Conservation (phyloP, 2,113 vertebrate genomes). For the Xiphorhynchus elegans region DNA sequence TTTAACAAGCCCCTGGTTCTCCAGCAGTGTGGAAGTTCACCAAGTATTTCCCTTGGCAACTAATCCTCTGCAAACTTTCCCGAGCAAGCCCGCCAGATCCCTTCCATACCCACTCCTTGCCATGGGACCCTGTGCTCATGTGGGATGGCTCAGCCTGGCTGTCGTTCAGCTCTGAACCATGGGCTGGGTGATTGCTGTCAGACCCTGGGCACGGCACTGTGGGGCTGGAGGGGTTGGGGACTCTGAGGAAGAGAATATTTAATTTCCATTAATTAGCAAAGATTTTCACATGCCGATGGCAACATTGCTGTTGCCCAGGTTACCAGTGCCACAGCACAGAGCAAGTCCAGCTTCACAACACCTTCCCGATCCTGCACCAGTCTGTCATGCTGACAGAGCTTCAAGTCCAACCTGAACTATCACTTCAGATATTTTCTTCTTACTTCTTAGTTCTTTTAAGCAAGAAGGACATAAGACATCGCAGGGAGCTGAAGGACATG, state of each 20-base stretch:
- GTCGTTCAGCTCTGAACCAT: neutral
- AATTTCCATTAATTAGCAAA: conserved; percentile 4
- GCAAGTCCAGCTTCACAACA: fast-evolving
- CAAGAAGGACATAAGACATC: neutral
- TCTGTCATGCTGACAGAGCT: neutral
- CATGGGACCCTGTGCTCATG: neutral
- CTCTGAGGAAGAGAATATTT: neutral
- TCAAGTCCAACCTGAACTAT: neutral
- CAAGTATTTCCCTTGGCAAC: conserved; percentile 34
- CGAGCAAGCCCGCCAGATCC: neutral
- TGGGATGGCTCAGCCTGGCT: neutral
- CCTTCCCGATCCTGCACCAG: neutral
- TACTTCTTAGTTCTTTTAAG: neutral
- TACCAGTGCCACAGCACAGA: neutral
- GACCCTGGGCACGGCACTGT: neutral
- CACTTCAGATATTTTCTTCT: neutral
- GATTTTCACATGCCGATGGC: neutral
- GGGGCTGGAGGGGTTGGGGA: neutral
- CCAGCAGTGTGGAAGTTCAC: neutral
- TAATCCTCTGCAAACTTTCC: conserved; percentile 35
- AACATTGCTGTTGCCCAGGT: neutral
- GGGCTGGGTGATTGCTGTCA: neutral
- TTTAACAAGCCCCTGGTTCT: conserved; percentile 8
- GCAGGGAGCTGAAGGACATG: neutral
- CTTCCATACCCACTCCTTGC: neutral